These are phyloP conservation scores for Lepidostoma basale DNA, from an alignment of 1,140 invertebrate species.

Conservation along the genomic window DNA sequence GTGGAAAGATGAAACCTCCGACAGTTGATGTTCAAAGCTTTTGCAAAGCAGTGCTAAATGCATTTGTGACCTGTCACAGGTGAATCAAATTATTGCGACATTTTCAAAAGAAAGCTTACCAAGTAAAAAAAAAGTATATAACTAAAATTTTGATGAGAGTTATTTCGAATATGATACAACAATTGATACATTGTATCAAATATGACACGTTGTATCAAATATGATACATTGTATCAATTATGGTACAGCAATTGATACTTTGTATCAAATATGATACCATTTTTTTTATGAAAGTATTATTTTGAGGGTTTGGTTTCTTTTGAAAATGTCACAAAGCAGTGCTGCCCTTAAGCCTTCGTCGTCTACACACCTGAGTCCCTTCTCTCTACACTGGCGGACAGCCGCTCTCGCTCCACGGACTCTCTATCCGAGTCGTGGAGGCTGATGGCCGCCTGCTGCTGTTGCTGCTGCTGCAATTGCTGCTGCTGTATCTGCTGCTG, in stretches of 20 bases:
- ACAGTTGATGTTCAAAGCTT: conserved; percentile 24
- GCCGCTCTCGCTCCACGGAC: conserved; percentile 54
- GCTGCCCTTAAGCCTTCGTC: conserved; percentile 24
- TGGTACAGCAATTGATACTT: too few species aligned
- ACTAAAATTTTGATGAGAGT: not conserved
- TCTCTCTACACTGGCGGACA: conserved; percentile 49
- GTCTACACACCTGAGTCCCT: conserved; percentile 54
- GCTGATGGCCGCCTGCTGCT: not conserved
- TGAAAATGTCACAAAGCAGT: conserved; percentile 15
- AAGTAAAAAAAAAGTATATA: not conserved
- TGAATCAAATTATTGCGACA: conserved; percentile 1
- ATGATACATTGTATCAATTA: too few species aligned
- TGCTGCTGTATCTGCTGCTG: conserved; percentile 52
- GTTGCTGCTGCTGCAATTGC: conserved; percentile 57
- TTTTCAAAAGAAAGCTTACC: not conserved
- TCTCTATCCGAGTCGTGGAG: conserved; percentile 54
- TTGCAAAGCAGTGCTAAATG: conserved; percentile 30
- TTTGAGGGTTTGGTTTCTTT: not conserved
- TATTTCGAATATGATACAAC: too few species aligned
- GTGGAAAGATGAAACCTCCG: conserved; percentile 22
- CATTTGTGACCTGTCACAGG: not conserved
- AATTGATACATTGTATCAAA: too few species aligned
- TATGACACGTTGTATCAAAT: too few species aligned
- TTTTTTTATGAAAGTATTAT: too few species aligned
- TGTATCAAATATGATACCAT: too few species aligned